These are phyloP conservation scores for Malurus alboscapulatus DNA, from an alignment of 2,113 vertebrate species.

Conservation along the genomic window DNA sequence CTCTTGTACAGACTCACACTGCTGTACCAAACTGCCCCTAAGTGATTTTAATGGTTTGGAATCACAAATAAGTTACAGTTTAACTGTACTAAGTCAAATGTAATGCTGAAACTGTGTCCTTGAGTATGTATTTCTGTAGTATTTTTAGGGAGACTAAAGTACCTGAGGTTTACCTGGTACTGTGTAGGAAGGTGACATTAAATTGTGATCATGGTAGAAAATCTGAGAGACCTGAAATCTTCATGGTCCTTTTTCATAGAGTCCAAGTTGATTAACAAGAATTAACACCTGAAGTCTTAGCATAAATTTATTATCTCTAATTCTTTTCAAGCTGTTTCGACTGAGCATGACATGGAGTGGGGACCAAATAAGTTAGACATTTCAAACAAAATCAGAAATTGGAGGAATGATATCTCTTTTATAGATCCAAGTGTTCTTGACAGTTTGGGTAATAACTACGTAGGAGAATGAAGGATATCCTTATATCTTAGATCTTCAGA, in stretches of 20 bases:
- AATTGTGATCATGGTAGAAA: not conserved
- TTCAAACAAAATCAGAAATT: not conserved
- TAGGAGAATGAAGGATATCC: not conserved
- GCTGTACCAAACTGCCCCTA: not conserved
- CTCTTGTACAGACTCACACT: not conserved
- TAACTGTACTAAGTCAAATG: not conserved
- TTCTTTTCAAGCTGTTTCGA: not conserved
- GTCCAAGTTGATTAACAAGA: not conserved
- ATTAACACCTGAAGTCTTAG: not conserved
- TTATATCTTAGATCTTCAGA: not conserved
- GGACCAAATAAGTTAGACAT: not conserved
- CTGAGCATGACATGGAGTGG: not conserved
- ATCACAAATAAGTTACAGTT: not conserved
- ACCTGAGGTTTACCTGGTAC: not conserved
- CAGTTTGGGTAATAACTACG: not conserved
- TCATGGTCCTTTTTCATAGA: not conserved
- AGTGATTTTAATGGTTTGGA: slow-evolving; percentile 8
- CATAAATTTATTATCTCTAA: not conserved
- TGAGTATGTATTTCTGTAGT: not conserved
- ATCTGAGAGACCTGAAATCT: not conserved
- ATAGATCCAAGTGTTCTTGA: not conserved
- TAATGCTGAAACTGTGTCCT: not conserved
- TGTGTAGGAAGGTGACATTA: not conserved
- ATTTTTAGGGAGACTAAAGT: not conserved
- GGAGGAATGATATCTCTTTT: not conserved